Evolutionary conservation across 2,888 invertebrate species (phyloP).

Genomic region (Carterocephalus palaemon): DNA sequence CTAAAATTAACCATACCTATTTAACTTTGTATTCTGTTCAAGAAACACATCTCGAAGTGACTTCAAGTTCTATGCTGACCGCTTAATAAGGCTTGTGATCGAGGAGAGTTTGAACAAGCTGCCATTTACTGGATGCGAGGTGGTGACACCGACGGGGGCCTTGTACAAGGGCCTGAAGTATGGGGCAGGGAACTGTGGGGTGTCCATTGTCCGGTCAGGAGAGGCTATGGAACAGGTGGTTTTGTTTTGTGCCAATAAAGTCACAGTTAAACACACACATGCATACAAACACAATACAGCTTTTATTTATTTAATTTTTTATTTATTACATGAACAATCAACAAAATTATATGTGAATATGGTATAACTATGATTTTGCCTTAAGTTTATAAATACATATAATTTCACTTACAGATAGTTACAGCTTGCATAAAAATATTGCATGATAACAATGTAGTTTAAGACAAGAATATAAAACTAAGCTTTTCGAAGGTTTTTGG

Average conservation of each 20-base stretch:
- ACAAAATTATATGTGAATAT: no score
- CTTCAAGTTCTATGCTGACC: slow-evolving; percentile 99
- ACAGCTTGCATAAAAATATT: no score
- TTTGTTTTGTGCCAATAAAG: neutral
- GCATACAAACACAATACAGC: no score
- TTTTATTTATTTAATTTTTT: neutral
- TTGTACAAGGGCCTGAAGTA: slow-evolving; percentile 95
- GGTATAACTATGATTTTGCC: no score
- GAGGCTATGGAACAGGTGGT: slow-evolving; percentile 96
- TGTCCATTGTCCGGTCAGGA: slow-evolving; percentile 95
- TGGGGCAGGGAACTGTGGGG: slow-evolving; percentile 98
- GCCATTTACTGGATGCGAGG: slow-evolving; percentile 93
- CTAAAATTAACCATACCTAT: no score
- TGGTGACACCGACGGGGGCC: slow-evolving; percentile 95
- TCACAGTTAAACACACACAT: no score
- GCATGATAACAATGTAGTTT: no score
- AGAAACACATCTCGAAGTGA: slow-evolving; percentile 96
- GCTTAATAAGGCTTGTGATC: slow-evolving; percentile 97
- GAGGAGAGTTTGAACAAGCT: slow-evolving; percentile 98
- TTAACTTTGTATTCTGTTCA: slow-evolving; percentile 41
- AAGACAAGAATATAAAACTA: no score
- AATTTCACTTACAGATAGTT: no score
- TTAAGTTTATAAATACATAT: no score
- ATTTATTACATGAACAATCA: no score
- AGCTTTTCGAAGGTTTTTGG: no score